These are phyloP conservation scores for Theonella swinhoei DNA, from an alignment of 37 sponge, comb jelly and placozoan species.

Conservation along the genomic window DNA sequence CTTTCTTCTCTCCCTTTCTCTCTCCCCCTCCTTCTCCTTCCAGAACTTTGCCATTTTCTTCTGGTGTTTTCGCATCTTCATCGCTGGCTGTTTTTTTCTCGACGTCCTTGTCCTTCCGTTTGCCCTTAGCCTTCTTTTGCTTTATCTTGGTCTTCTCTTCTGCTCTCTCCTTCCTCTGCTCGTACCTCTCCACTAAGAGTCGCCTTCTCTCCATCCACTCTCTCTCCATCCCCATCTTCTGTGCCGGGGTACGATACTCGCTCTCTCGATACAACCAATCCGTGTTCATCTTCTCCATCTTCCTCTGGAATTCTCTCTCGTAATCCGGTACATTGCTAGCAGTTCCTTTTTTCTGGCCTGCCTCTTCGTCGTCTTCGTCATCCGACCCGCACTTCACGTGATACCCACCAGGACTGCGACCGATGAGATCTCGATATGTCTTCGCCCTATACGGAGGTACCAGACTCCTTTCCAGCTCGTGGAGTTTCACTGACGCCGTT, in stretches of 20 bases:
- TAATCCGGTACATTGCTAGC: neutral
- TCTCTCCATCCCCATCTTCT: neutral
- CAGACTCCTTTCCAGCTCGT: neutral
- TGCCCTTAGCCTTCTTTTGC: too few relatives aligned
- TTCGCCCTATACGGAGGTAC: conserved; percentile 25
- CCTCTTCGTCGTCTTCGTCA: conserved; percentile 3
- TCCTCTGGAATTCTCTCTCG: neutral
- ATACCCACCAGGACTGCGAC: neutral
- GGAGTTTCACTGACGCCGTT: neutral
- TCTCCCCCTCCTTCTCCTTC: too few relatives aligned
- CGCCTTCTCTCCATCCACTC: neutral
- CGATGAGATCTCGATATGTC: conserved; percentile 28
- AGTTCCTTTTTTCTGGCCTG: neutral
- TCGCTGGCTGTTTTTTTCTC: too few relatives aligned
- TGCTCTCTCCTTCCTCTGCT: neutral
- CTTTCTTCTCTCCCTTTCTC: too few relatives aligned
- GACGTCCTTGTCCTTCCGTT: too few relatives aligned
- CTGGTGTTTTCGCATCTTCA: too few relatives aligned
- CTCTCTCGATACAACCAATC: neutral
- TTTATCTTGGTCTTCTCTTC: too few relatives aligned
- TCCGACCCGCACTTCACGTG: neutral
- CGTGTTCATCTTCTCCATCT: neutral
- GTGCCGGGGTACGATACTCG: neutral
- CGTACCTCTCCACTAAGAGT: neutral
- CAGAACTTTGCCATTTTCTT: too few relatives aligned